Percentiles rank a stretch among this genome's conserved stretches.
phyloP scores from a whole-genome alignment of 2,888 invertebrate genomes.

The Phymatocera aterrima region DNA sequence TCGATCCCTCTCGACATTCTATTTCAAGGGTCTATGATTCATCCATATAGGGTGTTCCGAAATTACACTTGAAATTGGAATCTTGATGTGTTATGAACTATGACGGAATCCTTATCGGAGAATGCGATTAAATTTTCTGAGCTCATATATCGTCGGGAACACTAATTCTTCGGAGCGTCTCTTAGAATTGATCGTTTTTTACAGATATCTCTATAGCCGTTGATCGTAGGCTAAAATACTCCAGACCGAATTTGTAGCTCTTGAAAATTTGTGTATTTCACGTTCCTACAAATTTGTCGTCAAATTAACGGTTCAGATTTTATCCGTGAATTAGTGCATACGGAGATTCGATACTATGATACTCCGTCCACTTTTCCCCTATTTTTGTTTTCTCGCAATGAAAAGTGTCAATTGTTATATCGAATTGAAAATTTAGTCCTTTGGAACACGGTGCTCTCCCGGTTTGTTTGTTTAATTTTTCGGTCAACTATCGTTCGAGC shows the following conservation, averaged over 20 bases:
- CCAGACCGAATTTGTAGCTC: not conserved
- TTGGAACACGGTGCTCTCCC: too few relatives aligned
- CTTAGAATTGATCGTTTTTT: not conserved
- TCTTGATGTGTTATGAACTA: not conserved
- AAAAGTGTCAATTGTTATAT: too few relatives aligned
- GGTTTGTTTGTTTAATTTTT: too few relatives aligned
- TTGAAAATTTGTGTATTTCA: not conserved
- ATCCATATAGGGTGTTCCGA: not conserved
- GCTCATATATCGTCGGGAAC: too few relatives aligned
- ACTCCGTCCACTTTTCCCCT: not conserved
- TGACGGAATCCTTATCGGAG: not conserved
- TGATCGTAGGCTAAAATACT: not conserved
- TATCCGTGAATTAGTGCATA: not conserved
- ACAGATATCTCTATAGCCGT: not conserved
- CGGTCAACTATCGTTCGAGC: too few relatives aligned
- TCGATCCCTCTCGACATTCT: constrained; percentile 37
- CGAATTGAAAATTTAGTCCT: too few relatives aligned
- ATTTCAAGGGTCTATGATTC: constrained; percentile 35
- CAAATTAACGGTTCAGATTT: not conserved
- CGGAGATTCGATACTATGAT: too few relatives aligned
- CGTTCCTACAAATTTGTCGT: not conserved
- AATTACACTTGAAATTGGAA: not conserved
- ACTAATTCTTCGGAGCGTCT: not conserved
- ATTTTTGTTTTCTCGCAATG: too few relatives aligned
- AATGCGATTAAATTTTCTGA: not conserved